A percentile compares a stretch with the other conserved stretches of the same genome.
Evolutionary conservation across 2,888 invertebrate genomes (phyloP).

Genomic region (Enchytraeus crypticus): DNA sequence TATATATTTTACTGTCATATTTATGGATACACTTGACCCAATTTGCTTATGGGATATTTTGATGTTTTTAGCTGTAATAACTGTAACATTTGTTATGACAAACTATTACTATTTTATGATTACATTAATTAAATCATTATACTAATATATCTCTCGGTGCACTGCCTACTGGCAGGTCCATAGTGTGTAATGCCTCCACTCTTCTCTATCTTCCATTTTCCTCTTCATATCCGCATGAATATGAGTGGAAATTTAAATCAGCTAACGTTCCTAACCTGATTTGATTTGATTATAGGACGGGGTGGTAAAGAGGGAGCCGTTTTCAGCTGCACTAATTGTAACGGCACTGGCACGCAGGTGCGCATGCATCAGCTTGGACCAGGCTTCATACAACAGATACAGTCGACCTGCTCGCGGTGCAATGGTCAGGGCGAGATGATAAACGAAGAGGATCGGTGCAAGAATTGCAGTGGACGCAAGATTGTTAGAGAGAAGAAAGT

Average conservation of each 20-base stretch:
- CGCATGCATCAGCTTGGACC: constrained; percentile 62
- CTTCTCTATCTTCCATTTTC: no score
- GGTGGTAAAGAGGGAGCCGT: constrained; percentile 90
- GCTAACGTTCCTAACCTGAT: no score
- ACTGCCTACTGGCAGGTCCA: no score
- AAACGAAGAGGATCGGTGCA: constrained; percentile 72
- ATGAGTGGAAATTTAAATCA: no score
- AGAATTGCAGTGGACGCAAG: constrained; percentile 82
- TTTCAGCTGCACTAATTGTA: constrained; percentile 75
- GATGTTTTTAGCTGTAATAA: background rate
- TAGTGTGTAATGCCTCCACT: no score
- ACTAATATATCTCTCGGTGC: no score
- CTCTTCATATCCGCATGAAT: no score
- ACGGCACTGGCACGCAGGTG: constrained; percentile 76
- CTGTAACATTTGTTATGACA: background rate
- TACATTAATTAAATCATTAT: background rate
- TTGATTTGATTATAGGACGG: constrained; percentile 50
- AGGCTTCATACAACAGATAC: constrained; percentile 80
- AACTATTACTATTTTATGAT: background rate
- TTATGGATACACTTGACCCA: no score
- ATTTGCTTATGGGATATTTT: background rate
- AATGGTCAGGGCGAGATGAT: constrained; percentile 60
- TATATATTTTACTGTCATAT: no score
- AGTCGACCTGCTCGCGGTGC: constrained; percentile 77
- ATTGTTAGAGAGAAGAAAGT: constrained; percentile 82